Evolutionary conservation across 2,888 invertebrate genomes (phyloP).

Genomic region (Nowickia ferox): DNA sequence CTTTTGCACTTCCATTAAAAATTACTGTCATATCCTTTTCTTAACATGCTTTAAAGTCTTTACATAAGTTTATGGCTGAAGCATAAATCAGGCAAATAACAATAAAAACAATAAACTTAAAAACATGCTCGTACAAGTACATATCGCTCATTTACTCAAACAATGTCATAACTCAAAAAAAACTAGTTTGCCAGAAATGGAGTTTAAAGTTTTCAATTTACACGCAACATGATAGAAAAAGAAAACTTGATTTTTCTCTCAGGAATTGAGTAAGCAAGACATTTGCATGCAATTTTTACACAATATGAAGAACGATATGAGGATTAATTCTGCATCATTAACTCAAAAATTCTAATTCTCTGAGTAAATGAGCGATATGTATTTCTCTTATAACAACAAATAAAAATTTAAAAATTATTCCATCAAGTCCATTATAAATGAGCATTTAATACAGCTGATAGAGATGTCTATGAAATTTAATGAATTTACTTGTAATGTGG

Average conservation of each 20-base stretch:
- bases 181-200: too few relatives aligned
- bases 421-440: slow-evolving; percentile 5
- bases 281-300: too few relatives aligned
- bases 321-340: too few relatives aligned
- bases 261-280: too few relatives aligned
- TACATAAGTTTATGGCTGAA: slow-evolving; percentile 46
- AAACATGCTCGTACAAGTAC: neutral
- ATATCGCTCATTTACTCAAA: too few relatives aligned
- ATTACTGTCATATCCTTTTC: slow-evolving; percentile 53
- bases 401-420: slow-evolving; percentile 29
- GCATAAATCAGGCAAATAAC: slow-evolving; percentile 41
- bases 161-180: too few relatives aligned
- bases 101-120: slow-evolving; percentile 17
- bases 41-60: slow-evolving; percentile 40
- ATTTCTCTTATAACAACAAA: neutral
- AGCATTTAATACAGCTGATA: slow-evolving; percentile 16
- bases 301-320: too few relatives aligned
- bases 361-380: too few relatives aligned
- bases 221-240: too few relatives aligned
- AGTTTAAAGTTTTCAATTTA: too few relatives aligned
- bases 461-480: slow-evolving; percentile 28
- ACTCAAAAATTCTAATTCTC: too few relatives aligned
- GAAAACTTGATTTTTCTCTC: too few relatives aligned
- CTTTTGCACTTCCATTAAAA: slow-evolving; percentile 36
- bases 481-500: slow-evolving; percentile 25